phyloP scores from a whole-genome alignment of 1,140 invertebrate species.

The Aphelenchoides fujianensis region DNA sequence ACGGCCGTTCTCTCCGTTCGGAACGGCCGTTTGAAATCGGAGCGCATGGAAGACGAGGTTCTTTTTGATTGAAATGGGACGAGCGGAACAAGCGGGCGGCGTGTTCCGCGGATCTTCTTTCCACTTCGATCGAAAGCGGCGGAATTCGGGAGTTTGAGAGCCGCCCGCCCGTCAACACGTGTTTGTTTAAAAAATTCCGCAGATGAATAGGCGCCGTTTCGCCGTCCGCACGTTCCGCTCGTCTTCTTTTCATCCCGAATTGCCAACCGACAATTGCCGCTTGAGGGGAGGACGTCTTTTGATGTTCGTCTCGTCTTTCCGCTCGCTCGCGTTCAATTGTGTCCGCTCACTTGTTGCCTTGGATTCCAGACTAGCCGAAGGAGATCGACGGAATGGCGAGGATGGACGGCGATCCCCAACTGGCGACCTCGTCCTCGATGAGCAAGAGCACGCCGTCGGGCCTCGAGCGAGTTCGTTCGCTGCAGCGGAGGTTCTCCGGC shows the following conservation, averaged over 20 bases:
- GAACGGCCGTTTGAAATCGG: too few species aligned
- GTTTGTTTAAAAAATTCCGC: not conserved
- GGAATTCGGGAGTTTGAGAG: too few species aligned
- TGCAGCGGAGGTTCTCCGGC: constrained; percentile 21
- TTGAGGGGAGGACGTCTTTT: not conserved
- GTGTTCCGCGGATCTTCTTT: too few species aligned
- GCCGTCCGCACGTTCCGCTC: not conserved
- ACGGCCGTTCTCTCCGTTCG: too few species aligned
- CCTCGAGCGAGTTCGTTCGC: constrained; percentile 23
- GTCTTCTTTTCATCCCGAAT: not conserved
- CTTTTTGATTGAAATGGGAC: too few species aligned
- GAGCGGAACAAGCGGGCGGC: too few species aligned
- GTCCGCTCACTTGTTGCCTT: too few species aligned
- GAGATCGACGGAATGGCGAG: too few species aligned
- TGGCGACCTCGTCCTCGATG: not conserved
- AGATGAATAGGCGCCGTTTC: not conserved
- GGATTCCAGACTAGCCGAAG: too few species aligned
- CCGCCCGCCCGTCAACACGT: not conserved
- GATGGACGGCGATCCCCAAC: not conserved
- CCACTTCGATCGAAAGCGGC: too few species aligned
- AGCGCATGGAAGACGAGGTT: too few species aligned
- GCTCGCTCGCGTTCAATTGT: too few species aligned
- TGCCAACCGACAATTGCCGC: not conserved
- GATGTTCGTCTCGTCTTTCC: not conserved
- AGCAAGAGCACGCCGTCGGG: constrained; percentile 21